These are phyloP conservation scores for Hyperoplus lanceolatus DNA, from an alignment of 2,797 vertebrate species.

Conservation along the genomic window DNA sequence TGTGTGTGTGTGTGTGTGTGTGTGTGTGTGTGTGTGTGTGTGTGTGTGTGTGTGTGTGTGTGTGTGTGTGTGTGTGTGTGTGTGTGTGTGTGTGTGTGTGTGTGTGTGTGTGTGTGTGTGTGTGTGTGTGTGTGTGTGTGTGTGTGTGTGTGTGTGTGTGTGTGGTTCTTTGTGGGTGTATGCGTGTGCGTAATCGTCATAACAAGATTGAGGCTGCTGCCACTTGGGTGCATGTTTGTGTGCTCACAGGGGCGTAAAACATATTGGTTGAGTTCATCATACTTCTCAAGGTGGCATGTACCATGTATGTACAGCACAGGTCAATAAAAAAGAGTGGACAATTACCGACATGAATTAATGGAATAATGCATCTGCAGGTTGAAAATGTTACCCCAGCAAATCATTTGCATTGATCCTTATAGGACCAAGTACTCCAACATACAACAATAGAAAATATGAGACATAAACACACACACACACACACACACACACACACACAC, in stretches of 20 bases:
- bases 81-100: slow-evolving; percentile 55
- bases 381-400: not conserved
- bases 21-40: slow-evolving; percentile 52
- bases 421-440: not conserved
- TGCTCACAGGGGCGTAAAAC: slow-evolving; percentile 18
- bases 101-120: not conserved
- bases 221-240: slow-evolving; percentile 17
- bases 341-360: not conserved
- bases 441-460: not conserved
- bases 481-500: not conserved
- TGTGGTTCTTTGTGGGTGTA: too few species aligned
- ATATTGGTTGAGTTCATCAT: slow-evolving; percentile 49
- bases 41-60: too few species aligned
- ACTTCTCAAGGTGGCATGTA: not conserved
- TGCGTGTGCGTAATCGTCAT: too few species aligned
- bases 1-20: slow-evolving; percentile 21
- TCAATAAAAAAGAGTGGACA: not conserved
- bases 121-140: slow-evolving; percentile 25
- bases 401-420: not conserved
- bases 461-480: not conserved
- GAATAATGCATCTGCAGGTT: not conserved
- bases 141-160: slow-evolving; percentile 55
- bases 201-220: too few species aligned
- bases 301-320: not conserved
- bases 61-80: slow-evolving; percentile 28